Evolutionary conservation across 1,140 invertebrate species (phyloP).

Genomic region (Paralvinella palmiformis): DNA sequence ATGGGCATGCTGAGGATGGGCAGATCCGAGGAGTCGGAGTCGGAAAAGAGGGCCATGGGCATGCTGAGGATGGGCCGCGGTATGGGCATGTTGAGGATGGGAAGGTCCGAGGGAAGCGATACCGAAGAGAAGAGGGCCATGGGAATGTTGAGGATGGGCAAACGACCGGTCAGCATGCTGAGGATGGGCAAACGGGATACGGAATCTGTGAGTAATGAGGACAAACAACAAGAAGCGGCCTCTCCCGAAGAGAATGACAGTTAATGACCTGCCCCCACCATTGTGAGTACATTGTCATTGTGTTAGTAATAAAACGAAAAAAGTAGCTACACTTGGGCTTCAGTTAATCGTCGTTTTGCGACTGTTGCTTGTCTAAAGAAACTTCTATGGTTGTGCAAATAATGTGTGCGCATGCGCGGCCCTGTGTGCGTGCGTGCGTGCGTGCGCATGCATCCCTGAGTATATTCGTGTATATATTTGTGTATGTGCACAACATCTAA

Average conservation of each 20-base stretch:
- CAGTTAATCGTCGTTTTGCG: neutral
- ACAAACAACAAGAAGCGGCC: neutral
- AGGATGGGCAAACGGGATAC: constrained; percentile 5
- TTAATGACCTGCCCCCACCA: neutral
- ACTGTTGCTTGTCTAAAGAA: neutral
- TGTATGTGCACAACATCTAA: neutral
- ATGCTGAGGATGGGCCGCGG: constrained; percentile 12
- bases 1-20: constrained; percentile 10
- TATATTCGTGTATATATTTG: neutral
- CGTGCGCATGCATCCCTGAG: neutral
- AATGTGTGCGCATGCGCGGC: neutral
- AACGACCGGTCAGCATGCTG: constrained; percentile 8
- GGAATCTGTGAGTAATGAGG: neutral
- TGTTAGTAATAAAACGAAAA: neutral
- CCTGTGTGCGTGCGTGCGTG: neutral
- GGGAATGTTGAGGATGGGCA: constrained; percentile 14
- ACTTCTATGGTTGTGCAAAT: neutral
- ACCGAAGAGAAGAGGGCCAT: constrained; percentile 7
- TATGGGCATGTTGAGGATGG: neutral
- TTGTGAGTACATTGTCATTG: neutral
- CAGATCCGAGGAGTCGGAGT: neutral
- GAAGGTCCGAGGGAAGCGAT: neutral
- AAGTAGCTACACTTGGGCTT: neutral
- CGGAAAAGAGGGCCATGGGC: constrained; percentile 7
- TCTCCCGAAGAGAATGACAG: neutral